Percentiles rank a stretch among this genome's conserved stretches.
Conservation (phyloP, 2,797 vertebrate species). For the Spinibarbus caldwelli region DNA sequence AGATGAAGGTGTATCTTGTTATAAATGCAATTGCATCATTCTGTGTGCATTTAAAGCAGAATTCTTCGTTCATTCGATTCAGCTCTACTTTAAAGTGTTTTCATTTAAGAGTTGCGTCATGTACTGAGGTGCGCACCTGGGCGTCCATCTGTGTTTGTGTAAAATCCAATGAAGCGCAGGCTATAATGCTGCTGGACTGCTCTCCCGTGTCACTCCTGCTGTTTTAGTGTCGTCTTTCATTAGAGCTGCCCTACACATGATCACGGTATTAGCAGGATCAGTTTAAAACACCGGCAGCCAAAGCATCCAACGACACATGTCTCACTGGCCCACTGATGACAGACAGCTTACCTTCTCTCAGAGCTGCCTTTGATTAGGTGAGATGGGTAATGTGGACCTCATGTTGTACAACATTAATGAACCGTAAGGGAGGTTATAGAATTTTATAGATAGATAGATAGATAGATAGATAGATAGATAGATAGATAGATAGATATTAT, state of each 20-base stretch:
- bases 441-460: background rate
- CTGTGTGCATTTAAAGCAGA: background rate
- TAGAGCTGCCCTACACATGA: slow-evolving; percentile 69
- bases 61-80: slow-evolving; percentile 32
- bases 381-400: slow-evolving; percentile 58
- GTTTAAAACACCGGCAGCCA: slow-evolving; percentile 70
- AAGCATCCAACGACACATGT: slow-evolving; percentile 61
- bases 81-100: slow-evolving; percentile 41
- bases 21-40: background rate
- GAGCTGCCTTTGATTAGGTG: slow-evolving; percentile 73
- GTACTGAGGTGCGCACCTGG: slow-evolving; percentile 43
- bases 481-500: background rate
- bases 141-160: slow-evolving; percentile 15
- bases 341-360: slow-evolving; percentile 70
- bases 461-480: background rate
- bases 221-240: slow-evolving; percentile 73
- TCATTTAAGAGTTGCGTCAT: slow-evolving; percentile 61
- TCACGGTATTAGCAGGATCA: slow-evolving; percentile 65
- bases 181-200: slow-evolving; percentile 65
- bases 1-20: background rate
- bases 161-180: slow-evolving; percentile 20
- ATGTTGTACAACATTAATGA: slow-evolving; percentile 30
- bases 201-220: slow-evolving; percentile 59
- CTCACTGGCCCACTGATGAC: slow-evolving; percentile 69
- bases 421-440: background rate